A percentile compares a stretch with the other conserved stretches of the same genome.
phyloP scores from a whole-genome alignment of 2,113 vertebrate genomes.

The Vulpes ferrilata region DNA sequence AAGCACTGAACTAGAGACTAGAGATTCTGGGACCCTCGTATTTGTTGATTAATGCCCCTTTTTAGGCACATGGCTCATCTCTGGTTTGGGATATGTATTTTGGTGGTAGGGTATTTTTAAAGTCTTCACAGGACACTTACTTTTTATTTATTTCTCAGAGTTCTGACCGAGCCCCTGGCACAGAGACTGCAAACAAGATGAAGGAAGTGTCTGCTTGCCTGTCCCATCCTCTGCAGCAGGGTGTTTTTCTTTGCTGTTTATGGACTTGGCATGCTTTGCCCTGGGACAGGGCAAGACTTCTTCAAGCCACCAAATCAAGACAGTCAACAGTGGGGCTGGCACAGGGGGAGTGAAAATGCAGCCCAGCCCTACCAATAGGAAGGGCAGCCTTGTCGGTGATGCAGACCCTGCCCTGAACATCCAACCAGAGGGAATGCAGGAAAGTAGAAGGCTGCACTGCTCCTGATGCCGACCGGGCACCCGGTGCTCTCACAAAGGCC shows the following conservation, averaged over 20 bases:
- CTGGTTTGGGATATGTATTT: background rate
- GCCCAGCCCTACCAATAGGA: background rate
- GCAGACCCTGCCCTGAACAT: background rate
- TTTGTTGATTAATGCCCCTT: background rate
- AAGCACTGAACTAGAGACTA: accelerated
- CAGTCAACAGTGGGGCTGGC: background rate
- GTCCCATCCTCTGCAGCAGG: background rate
- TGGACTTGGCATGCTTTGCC: background rate
- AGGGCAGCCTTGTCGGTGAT: accelerated
- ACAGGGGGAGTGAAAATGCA: accelerated
- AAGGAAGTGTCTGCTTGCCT: background rate
- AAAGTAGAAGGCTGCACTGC: accelerated
- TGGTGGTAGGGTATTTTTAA: slow-evolving; percentile 65
- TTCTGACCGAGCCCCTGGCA: slow-evolving; percentile 51
- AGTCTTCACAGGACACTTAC: slow-evolving; percentile 58
- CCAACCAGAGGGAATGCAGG: accelerated
- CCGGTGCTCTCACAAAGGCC: accelerated
- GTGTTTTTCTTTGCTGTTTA: slow-evolving; percentile 39
- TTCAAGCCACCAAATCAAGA: background rate
- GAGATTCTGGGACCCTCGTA: background rate
- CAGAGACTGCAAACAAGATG: background rate
- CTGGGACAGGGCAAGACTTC: slow-evolving; percentile 7
- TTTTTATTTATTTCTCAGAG: slow-evolving; percentile 64
- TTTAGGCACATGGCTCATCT: background rate
- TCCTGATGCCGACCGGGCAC: accelerated